A percentile compares a stretch with the other conserved stretches of the same genome.
These are phyloP conservation scores for Drosophila repleta DNA, from an alignment of 1,140 invertebrate genomes.

Conservation along the genomic window DNA sequence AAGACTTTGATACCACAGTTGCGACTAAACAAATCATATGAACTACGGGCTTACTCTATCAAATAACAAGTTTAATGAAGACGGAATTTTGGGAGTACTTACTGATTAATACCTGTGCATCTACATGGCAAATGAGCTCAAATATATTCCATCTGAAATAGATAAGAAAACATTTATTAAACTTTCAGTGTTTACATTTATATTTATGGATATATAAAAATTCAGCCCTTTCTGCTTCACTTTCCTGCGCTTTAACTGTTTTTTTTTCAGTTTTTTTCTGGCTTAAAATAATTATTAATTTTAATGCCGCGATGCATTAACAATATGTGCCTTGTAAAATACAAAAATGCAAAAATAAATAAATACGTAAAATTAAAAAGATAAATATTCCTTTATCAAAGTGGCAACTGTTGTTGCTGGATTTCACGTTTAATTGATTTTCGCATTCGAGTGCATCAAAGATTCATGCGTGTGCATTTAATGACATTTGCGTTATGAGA, in stretches of 20 bases:
- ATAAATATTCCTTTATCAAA: conserved; percentile 12
- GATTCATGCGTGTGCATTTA: conserved; percentile 73
- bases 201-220: background rate
- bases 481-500: conserved; percentile 54
- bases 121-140: too few species aligned
- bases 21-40: conserved; percentile 20
- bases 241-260: conserved; percentile 1
- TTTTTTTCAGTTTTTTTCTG: conserved; percentile 9
- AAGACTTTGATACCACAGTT: conserved; percentile 12
- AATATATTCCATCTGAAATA: too few species aligned
- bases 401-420: conserved; percentile 2
- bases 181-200: too few species aligned
- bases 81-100: too few species aligned
- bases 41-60: background rate
- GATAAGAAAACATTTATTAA: too few species aligned
- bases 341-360: conserved; percentile 8
- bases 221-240: background rate
- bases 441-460: conserved; percentile 74
- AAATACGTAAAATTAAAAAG: conserved; percentile 2
- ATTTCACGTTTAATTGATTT: conserved; percentile 76
- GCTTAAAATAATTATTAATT: conserved; percentile 48
- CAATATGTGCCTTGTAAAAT: conserved; percentile 32
- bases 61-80: conserved; percentile 2
- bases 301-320: conserved; percentile 43
- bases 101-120: too few species aligned